Evolutionary conservation across 1,140 invertebrate genomes (phyloP).

Genomic region (Sarcophaga peregrina): DNA sequence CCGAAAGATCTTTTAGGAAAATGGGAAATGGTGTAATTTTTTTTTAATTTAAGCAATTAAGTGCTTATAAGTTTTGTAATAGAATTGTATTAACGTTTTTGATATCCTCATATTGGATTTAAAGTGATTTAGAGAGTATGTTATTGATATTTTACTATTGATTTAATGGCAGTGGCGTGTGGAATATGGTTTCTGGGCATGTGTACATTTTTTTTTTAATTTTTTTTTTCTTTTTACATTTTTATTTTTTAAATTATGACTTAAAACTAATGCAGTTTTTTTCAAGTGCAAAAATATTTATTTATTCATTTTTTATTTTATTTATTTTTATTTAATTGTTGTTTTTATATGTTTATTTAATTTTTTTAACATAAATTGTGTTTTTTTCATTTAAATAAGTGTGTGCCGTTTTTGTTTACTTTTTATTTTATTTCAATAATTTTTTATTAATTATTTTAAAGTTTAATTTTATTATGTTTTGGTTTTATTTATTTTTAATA

Average conservation of each 20-base stretch:
- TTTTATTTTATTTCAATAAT: not conserved
- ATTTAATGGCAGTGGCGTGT: slow-evolving; percentile 32
- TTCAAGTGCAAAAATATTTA: slow-evolving; percentile 37
- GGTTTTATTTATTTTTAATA: not conserved
- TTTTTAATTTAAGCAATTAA: no score
- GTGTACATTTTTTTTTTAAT: no score
- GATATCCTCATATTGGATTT: no score
- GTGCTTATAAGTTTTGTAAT: no score
- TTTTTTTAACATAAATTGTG: slow-evolving; percentile 16
- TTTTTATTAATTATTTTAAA: slow-evolving; percentile 20
- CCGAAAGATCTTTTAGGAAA: no score
- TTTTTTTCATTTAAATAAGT: slow-evolving; percentile 32
- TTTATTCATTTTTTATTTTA: slow-evolving; percentile 12
- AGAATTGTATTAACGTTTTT: no score
- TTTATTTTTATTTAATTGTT: not conserved
- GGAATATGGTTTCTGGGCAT: not conserved
- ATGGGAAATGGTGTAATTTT: no score
- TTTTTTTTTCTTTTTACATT: not conserved
- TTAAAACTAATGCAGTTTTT: slow-evolving; percentile 11
- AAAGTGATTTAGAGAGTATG: not conserved
- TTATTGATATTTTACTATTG: not conserved
- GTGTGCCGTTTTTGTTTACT: not conserved
- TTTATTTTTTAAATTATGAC: slow-evolving; percentile 3
- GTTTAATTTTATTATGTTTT: slow-evolving; percentile 2
- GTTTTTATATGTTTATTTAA: slow-evolving; percentile 29